phyloP scores from a whole-genome alignment of 2,113 vertebrate genomes.

The Tylochromis polylepis region DNA sequence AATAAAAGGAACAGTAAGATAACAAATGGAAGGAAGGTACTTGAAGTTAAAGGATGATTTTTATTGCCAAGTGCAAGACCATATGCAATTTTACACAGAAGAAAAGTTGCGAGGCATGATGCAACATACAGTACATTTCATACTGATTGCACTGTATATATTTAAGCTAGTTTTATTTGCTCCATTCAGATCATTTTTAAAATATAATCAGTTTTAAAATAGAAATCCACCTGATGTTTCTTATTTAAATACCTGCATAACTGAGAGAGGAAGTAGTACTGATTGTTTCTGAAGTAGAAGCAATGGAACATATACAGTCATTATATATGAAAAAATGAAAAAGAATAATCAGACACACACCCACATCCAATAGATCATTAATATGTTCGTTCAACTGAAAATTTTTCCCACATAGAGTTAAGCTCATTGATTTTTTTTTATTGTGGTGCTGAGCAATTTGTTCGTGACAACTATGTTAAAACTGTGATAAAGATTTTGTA shows the following conservation, averaged over 20 bases:
- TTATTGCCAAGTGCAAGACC: background rate
- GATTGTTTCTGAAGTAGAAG: background rate
- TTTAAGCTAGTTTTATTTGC: background rate
- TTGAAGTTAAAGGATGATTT: background rate
- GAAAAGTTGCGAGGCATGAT: background rate
- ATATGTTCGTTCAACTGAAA: background rate
- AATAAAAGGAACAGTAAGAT: background rate
- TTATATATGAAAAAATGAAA: background rate
- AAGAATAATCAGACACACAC: background rate
- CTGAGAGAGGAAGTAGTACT: background rate
- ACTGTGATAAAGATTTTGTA: background rate
- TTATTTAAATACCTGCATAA: background rate
- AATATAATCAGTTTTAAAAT: background rate
- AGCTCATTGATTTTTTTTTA: background rate
- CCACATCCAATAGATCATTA: background rate
- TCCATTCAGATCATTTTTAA: background rate
- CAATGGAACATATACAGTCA: background rate
- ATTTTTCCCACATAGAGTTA: background rate
- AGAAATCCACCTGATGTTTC: background rate
- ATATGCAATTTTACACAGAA: background rate
- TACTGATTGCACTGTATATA: background rate
- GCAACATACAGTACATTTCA: background rate
- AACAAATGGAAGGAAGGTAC: background rate
- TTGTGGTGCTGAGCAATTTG: background rate
- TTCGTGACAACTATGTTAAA: background rate